Base-by-base conservation (phyloP, 2,113 vertebrate species). In the Patagioenas fasciata region DNA sequence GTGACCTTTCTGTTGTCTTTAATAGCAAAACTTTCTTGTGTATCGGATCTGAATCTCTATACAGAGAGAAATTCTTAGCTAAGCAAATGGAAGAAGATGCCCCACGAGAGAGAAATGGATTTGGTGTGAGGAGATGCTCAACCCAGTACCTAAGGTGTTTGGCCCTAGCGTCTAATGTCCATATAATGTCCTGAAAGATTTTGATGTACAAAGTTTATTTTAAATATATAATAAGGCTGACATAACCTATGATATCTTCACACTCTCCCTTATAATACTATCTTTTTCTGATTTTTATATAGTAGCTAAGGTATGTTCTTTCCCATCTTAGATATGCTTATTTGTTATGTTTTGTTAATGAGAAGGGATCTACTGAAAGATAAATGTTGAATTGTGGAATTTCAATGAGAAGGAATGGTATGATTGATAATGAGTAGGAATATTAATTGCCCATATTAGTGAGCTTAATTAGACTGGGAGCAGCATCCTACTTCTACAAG, bases 61-160 rank as follows among this genome's bases (percentile, higher is more conserved):
- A 96, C 93, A 93, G 95, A 96, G 91, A 94, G 91, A 96, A 95
- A 94, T 94, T 96, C 85, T 93, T 93, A 96, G 83, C 90, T 96
- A 95, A 96, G 80, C 92, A 95, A 96, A 94, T 92, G 80, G 88
- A 96, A 94, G 89, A 96, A 96, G 93, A 86, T 95, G 80, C 70
- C 72, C 78, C 93, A 92, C 57, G 89, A 95, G 79, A 95, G 71
- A 95, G 66, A 96, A 95, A 94, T 95, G 78, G 93, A 89, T 93
- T 94, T 95, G 94, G 87, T 96, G 91, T 95, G 94, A 95, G 95
- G 93, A 96, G 89, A 91, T 96, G 83, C 86, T 91, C 93, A 95
- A 94, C 91, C 57, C 74, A 96, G 72, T 93, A 96, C 72, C 90
- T 95, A 85, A 95, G 91, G 95, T 91, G 84, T 95, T 94, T 96